Evolutionary conservation across 2,113 vertebrate species (phyloP).

Genomic region (Stigmatopora nigra): DNA sequence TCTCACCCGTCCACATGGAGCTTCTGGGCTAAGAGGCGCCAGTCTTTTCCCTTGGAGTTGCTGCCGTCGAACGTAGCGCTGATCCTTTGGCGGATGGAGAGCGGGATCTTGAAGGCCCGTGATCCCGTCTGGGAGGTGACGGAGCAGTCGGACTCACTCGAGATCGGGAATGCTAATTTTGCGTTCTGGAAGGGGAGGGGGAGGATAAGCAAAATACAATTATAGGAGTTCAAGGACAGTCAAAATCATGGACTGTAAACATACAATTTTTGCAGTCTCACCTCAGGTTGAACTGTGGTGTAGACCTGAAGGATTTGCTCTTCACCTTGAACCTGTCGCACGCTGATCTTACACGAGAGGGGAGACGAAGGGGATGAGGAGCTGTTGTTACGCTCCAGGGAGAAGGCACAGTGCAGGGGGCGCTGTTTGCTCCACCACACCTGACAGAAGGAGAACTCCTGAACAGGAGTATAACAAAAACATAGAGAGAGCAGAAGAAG

Average conservation of each 20-base stretch:
- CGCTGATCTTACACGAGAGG: slow-evolving; percentile 91
- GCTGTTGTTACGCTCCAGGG: slow-evolving; percentile 86
- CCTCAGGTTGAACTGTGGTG: slow-evolving; percentile 83
- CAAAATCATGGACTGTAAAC: not conserved
- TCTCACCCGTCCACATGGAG: slow-evolving; percentile 87
- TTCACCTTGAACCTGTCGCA: slow-evolving; percentile 90
- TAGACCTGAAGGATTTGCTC: slow-evolving; percentile 94
- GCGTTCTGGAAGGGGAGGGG: slow-evolving; percentile 67
- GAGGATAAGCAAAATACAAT: not conserved
- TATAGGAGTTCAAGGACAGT: not conserved
- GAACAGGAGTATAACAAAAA: slow-evolving; percentile 13
- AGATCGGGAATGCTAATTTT: slow-evolving; percentile 80
- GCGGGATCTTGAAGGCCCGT: slow-evolving; percentile 95
- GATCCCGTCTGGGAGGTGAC: slow-evolving; percentile 86
- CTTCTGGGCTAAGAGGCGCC: slow-evolving; percentile 95
- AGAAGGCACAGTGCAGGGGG: slow-evolving; percentile 95
- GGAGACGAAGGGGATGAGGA: slow-evolving; percentile 77
- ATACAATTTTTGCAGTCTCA: slow-evolving; percentile 38
- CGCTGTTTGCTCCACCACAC: slow-evolving; percentile 87
- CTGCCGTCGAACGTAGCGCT: slow-evolving; percentile 92
- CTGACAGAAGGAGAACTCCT: slow-evolving; percentile 94
- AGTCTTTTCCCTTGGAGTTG: slow-evolving; percentile 94
- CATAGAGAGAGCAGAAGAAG: too few relatives aligned
- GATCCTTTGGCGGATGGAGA: slow-evolving; percentile 91
- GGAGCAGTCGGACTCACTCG: slow-evolving; percentile 81